phyloP scores from a whole-genome alignment of 2,888 invertebrate genomes.

The Tenthredo scrophulariae region DNA sequence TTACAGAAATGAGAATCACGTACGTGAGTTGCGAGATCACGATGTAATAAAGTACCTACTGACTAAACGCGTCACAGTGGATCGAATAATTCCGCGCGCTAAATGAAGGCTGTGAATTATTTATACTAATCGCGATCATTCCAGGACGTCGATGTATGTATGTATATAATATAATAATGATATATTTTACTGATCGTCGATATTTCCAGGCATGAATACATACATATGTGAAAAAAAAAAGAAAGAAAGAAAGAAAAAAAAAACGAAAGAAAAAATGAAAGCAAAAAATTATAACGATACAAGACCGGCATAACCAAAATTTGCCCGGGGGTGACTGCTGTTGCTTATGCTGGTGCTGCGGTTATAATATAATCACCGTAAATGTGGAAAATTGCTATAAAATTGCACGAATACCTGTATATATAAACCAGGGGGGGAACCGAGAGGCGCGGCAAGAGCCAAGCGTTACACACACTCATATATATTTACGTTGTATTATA shows the following conservation, averaged over 20 bases:
- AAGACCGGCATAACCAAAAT: slow-evolving; percentile 25
- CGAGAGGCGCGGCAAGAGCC: neutral
- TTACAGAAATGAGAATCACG: too few species aligned
- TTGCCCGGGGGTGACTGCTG: slow-evolving; percentile 3
- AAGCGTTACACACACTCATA: neutral
- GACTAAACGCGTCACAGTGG: too few species aligned
- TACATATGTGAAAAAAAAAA: neutral
- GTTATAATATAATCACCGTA: slow-evolving; percentile 72
- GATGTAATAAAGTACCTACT: too few species aligned
- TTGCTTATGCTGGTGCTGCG: neutral
- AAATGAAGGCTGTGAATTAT: neutral
- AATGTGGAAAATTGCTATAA: slow-evolving; percentile 77
- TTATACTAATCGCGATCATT: neutral
- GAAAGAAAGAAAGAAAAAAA: neutral
- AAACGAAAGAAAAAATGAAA: neutral
- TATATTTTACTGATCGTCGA: too few species aligned
- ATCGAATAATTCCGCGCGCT: neutral
- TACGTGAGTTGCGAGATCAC: too few species aligned
- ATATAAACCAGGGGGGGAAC: slow-evolving; percentile 61
- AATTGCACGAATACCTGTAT: slow-evolving; percentile 71
- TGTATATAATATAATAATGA: too few species aligned
- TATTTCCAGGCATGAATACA: too few species aligned
- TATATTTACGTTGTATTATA: neutral
- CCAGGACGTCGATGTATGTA: neutral
- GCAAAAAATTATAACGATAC: neutral